Evolutionary conservation across 2,797 vertebrate species (phyloP), one percentile per base, ranked within the genome.

Genomic region (Cirrhinus mrigala): DNA sequence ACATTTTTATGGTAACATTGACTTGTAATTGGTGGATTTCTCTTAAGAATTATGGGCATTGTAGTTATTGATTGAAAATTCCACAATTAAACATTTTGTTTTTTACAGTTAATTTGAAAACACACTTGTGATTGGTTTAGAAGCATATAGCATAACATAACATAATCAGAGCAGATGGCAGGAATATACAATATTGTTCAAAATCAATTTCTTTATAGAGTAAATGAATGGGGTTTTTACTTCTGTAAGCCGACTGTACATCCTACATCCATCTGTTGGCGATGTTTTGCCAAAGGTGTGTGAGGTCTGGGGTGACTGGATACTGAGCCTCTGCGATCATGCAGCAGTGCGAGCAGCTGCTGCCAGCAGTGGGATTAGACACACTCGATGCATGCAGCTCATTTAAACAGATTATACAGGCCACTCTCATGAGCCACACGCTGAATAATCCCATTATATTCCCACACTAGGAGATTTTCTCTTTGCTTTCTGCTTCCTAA

Each of bases 371-470:
- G n/a, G 92, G 92, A 94, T 93, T 92, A 93, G 71, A 85, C 27
- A 82, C 85, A 71, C 84, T 89, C 91, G 92, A 91, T 86, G 82
- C 82, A 83, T 91, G 87, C 83, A 84, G 86, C 89, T 88, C 89
- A 88, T 87, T 88, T 92, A 91, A 94, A 91, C 87, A 90, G 90
- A 92, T 94, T 93, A 94, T 71, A 69, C 77, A 85, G 83, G 87
- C 86, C 87, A 87, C 88, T 70, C 84, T 76, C 69, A 81, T 87
- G 90, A 84, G 78, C 84, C 87, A 68, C 82, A 84, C 83, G 64
- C 75, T 82, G 73, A 73, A 86, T 93, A 92, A 94, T 93, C 93
- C 91, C 90, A 91, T 94, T 92, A 91, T 29, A 71, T 89, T 82
- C 83, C 75, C 85, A 83, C 15, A 46, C 73, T 70, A 75, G 56